A percentile compares a stretch with the other conserved stretches of the same genome.
Evolutionary conservation across 2,113 vertebrate species (phyloP).

Genomic region (Xiphorhynchus elegans): DNA sequence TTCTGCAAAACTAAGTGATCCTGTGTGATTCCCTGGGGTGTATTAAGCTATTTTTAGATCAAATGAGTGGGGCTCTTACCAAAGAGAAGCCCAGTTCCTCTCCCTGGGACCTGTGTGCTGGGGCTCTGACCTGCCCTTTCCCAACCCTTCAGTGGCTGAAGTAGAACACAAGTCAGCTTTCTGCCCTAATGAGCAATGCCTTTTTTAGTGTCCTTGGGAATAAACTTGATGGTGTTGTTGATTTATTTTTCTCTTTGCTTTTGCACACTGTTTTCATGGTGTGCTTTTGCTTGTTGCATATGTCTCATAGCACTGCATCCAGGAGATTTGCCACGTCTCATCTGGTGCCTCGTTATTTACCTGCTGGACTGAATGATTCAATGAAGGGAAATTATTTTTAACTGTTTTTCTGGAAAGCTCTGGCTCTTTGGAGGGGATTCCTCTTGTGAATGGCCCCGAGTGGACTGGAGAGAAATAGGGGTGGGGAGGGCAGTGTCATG

Average conservation of each 20-base stretch:
- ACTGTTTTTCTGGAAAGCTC: background rate
- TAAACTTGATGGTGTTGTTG: background rate
- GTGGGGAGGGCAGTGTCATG: background rate
- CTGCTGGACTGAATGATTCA: background rate
- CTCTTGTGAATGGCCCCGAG: background rate
- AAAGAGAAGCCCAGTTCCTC: background rate
- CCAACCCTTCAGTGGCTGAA: background rate
- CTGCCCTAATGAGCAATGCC: background rate
- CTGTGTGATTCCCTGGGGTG: background rate
- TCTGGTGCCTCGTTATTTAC: background rate
- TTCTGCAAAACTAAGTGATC: background rate
- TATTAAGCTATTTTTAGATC: background rate
- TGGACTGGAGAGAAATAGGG: background rate
- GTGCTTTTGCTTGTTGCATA: background rate
- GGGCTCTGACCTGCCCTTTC: background rate
- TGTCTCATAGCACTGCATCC: background rate
- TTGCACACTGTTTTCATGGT: background rate
- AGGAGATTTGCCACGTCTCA: background rate
- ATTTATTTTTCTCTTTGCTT: background rate
- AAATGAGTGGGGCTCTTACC: background rate
- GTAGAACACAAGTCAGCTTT: background rate
- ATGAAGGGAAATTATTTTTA: background rate
- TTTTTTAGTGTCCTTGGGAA: background rate
- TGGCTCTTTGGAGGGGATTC: background rate
- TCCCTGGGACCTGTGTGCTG: background rate